These are phyloP conservation scores for Lucilia cuprina DNA, from an alignment of 1,140 invertebrate genomes.

Conservation along the genomic window DNA sequence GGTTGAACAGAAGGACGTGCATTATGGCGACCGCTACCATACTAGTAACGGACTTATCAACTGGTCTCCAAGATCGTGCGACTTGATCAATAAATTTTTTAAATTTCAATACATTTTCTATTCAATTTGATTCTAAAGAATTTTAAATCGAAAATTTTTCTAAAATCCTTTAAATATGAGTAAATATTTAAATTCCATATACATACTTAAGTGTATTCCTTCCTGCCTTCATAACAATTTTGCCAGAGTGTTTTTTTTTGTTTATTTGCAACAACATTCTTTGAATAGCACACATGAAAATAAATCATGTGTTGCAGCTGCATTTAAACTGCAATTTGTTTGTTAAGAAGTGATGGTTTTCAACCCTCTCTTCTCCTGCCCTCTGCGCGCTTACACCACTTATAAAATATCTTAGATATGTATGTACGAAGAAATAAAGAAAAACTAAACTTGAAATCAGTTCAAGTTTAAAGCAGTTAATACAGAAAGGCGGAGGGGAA, in stretches of 20 bases:
- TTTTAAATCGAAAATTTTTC: neutral
- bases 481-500: neutral
- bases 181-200: too few species aligned
- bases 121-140: neutral
- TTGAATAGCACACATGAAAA: neutral
- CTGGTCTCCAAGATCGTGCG: too few species aligned
- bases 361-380: too few species aligned
- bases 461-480: constrained; percentile 10
- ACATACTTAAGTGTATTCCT: neutral
- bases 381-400: too few species aligned
- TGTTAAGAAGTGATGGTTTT: neutral
- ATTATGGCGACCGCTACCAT: too few species aligned
- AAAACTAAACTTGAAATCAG: constrained; percentile 21
- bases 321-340: neutral
- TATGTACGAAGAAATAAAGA: neutral
- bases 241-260: neutral
- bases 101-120: neutral
- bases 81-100: too few species aligned
- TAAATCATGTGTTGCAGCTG: constrained; percentile 1
- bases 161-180: neutral
- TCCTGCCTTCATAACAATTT: neutral
- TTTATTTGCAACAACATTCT: neutral
- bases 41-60: too few species aligned
- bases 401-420: too few species aligned
- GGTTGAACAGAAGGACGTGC: too few species aligned